Percentiles rank a stretch among this genome's conserved stretches.
phyloP scores from a whole-genome alignment of 2,797 vertebrate genomes.

The Crenichthys baileyi region DNA sequence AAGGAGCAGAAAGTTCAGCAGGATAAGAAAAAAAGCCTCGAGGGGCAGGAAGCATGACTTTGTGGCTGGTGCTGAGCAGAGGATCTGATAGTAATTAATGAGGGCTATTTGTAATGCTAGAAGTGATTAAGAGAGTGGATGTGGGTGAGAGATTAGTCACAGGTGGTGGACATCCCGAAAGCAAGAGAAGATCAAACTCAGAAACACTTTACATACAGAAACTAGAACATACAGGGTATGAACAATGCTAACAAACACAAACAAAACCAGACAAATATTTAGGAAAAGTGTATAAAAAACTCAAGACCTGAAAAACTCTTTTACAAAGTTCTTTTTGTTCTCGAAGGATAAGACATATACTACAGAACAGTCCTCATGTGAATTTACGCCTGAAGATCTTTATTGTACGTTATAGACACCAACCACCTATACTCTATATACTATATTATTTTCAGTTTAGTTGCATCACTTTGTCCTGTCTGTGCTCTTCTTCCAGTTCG shows the following conservation, averaged over 20 bases:
- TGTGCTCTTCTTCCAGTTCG: slow-evolving; percentile 24
- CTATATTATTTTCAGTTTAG: slow-evolving; percentile 26
- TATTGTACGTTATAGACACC: not conserved
- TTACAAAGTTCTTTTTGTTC: not conserved
- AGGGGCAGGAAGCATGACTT: not conserved
- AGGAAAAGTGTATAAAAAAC: not conserved
- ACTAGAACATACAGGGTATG: too few relatives aligned
- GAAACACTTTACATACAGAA: not conserved
- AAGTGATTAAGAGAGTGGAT: not conserved
- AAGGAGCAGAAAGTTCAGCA: not conserved
- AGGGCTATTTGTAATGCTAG: slow-evolving; percentile 1
- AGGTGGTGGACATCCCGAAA: not conserved
- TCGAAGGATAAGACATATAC: not conserved
- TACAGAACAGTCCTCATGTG: not conserved
- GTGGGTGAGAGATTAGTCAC: not conserved
- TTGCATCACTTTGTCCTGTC: slow-evolving; percentile 25
- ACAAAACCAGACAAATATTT: not conserved
- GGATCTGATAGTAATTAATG: not conserved
- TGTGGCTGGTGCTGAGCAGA: not conserved
- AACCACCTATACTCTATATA: not conserved
- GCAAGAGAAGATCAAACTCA: not conserved
- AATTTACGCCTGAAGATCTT: not conserved
- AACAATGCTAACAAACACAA: not conserved
- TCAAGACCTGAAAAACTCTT: not conserved
- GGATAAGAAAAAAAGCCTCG: not conserved